phyloP scores from a whole-genome alignment of 2,888 invertebrate species.

The Mesorhabditis sp. region DNA sequence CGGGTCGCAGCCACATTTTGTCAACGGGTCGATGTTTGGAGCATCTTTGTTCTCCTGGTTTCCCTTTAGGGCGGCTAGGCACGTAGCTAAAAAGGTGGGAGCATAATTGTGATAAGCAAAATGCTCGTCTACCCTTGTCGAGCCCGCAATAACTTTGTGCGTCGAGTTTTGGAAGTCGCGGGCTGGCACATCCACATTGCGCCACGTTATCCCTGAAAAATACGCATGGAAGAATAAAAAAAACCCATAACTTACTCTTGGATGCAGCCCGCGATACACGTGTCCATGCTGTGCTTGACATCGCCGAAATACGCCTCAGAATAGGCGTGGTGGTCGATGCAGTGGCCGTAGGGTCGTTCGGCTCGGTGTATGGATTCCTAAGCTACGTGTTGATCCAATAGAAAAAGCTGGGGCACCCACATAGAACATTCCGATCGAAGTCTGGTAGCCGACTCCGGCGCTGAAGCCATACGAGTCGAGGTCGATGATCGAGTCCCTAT shows the following conservation, averaged over 20 bases:
- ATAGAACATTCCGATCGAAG: slow-evolving; percentile 25
- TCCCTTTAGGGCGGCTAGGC: slow-evolving; percentile 30
- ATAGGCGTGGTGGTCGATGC: slow-evolving; percentile 18
- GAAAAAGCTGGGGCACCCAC: neutral
- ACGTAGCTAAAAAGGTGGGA: slow-evolving; percentile 26
- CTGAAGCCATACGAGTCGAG: slow-evolving; percentile 31
- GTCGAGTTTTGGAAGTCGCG: slow-evolving; percentile 14
- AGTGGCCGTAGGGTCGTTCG: slow-evolving; percentile 29
- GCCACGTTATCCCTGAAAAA: slow-evolving; percentile 18
- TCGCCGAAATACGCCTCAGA: neutral
- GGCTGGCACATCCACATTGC: slow-evolving; percentile 27
- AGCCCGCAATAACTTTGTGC: slow-evolving; percentile 20
- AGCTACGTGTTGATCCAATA: neutral
- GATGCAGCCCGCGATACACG: neutral
- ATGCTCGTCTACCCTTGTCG: slow-evolving; percentile 17
- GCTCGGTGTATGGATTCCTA: slow-evolving; percentile 27
- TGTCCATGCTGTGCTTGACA: slow-evolving; percentile 5
- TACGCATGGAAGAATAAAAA: neutral
- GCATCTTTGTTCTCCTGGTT: slow-evolving; percentile 24
- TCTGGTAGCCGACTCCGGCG: slow-evolving; percentile 34
- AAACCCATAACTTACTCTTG: neutral
- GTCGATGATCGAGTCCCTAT: slow-evolving; percentile 15
- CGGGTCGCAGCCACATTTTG: slow-evolving; percentile 30
- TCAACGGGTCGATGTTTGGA: slow-evolving; percentile 31
- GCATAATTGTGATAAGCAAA: too few species aligned